Evolutionary conservation across 1,140 invertebrate genomes (phyloP).

Genomic region (Temnothorax nylanderi): DNA sequence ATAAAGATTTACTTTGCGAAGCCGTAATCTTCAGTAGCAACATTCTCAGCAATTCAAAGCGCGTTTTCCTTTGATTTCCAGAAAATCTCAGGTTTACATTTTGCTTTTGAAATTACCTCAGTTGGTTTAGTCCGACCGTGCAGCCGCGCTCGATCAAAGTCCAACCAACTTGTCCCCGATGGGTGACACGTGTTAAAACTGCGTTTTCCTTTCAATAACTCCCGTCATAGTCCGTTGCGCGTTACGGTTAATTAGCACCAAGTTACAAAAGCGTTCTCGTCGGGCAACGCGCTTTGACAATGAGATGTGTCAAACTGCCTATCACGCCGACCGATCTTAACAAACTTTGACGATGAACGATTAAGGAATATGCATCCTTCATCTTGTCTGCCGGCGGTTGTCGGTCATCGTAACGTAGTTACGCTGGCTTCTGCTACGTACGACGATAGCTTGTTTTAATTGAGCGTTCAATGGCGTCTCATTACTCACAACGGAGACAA

Average conservation of each 20-base stretch:
- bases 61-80: neutral
- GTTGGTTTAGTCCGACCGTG: neutral
- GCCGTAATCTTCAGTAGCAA: neutral
- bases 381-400: neutral
- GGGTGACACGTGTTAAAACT: conserved; percentile 44
- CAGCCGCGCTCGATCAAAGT: conserved; percentile 2
- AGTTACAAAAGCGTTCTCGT: conserved; percentile 36
- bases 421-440: neutral
- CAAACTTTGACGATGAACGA: conserved; percentile 39
- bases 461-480: conserved; percentile 35
- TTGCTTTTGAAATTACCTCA: conserved; percentile 16
- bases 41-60: neutral
- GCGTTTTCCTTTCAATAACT: conserved; percentile 31
- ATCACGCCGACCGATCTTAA: conserved; percentile 38
- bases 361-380: conserved; percentile 58
- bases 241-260: conserved; percentile 41
- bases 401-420: conserved; percentile 37
- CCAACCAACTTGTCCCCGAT: neutral
- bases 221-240: neutral
- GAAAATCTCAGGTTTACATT: neutral
- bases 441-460: conserved; percentile 55
- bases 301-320: conserved; percentile 50
- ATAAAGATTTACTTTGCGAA: neutral
- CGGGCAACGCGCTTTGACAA: neutral
- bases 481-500: conserved; percentile 28